phyloP scores from a whole-genome alignment of 2,888 invertebrate genomes.

The Melanostoma scalare region DNA sequence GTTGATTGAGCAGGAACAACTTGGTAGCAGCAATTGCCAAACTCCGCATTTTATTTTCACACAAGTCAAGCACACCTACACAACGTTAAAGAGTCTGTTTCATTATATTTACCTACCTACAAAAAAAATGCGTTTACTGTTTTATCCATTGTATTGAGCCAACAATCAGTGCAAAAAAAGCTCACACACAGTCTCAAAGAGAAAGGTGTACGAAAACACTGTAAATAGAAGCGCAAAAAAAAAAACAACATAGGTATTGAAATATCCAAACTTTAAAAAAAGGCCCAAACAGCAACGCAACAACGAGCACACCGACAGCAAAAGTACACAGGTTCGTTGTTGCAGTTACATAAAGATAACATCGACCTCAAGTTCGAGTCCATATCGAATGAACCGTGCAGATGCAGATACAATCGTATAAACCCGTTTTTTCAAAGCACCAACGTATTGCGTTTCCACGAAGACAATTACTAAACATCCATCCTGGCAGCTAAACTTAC shows the following conservation, averaged over 20 bases:
- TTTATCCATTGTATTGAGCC: constrained; percentile 1
- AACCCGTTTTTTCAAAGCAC: constrained; percentile 49
- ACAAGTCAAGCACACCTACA: background rate
- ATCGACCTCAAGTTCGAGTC: constrained; percentile 69
- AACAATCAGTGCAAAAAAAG: constrained; percentile 41
- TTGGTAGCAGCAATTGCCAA: constrained; percentile 15
- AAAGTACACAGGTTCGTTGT: constrained; percentile 24
- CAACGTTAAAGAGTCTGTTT: constrained; percentile 10
- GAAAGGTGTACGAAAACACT: constrained; percentile 51
- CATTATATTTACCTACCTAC: background rate
- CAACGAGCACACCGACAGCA: constrained; percentile 1
- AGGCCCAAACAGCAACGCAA: constrained; percentile 27
- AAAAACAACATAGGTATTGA: constrained; percentile 13
- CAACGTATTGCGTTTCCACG: constrained; percentile 53
- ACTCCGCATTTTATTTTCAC: constrained; percentile 8
- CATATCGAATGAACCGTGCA: constrained; percentile 49
- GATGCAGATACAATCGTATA: constrained; percentile 24
- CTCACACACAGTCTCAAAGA: constrained; percentile 48
- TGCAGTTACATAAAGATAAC: constrained; percentile 68
- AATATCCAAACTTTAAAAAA: constrained; percentile 45
- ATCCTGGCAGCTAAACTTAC: constrained; percentile 4
- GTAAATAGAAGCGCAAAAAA: constrained; percentile 4
- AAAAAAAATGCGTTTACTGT: constrained; percentile 54
- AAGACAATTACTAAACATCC: constrained; percentile 50
- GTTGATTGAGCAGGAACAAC: constrained; percentile 40